Conservation (phyloP, 2,888 invertebrate genomes). For the Myopa testacea region DNA sequence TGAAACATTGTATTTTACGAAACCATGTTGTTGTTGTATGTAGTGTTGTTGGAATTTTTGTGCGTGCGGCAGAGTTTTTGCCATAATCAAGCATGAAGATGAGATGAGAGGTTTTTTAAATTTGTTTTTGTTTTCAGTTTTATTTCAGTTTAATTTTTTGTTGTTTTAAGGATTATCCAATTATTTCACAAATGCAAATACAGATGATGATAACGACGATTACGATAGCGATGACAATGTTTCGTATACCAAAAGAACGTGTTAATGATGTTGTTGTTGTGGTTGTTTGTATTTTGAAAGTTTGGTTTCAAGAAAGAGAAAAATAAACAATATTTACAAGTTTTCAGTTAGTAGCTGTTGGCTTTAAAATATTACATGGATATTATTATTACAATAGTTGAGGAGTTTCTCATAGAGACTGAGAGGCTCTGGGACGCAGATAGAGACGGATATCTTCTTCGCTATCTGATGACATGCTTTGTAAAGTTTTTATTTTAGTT, state of each 20-base stretch:
- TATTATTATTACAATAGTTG: too few species aligned
- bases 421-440: too few species aligned
- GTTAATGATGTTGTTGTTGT: not conserved
- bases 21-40: constrained; percentile 24
- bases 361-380: too few species aligned
- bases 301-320: not conserved
- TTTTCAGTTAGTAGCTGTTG: too few species aligned
- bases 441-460: too few species aligned
- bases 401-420: too few species aligned
- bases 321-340: too few species aligned
- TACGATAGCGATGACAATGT: not conserved
- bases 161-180: not conserved
- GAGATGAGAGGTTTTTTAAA: not conserved
- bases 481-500: too few species aligned
- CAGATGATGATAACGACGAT: not conserved
- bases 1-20: not conserved
- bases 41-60: not conserved
- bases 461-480: too few species aligned
- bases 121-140: not conserved
- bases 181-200: not conserved
- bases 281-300: not conserved
- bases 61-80: not conserved
- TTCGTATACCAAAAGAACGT: not conserved
- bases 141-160: not conserved
- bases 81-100: not conserved